Evolutionary conservation across 2,797 vertebrate genomes (phyloP), one percentile per base, ranked within the genome.

Genomic region (Neosilurus mollespiculum): DNA sequence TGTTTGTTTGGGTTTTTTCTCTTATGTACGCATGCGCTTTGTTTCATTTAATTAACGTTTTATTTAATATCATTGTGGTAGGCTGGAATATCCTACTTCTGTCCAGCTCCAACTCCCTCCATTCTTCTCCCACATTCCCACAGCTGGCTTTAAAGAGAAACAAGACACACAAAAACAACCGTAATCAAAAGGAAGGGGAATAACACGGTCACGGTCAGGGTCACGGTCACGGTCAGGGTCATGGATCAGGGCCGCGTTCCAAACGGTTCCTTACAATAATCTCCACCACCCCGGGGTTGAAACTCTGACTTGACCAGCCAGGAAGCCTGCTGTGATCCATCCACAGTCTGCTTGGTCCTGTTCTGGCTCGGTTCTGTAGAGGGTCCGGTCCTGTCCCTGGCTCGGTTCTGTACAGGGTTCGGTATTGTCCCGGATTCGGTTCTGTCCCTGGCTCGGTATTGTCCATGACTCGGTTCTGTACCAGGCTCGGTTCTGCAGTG

Each of bases 131-230:
- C n/a, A 24, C 24, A 64, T 59, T 16, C 24, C 73, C 30, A 76
- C 72, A 76, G 20, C 54, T 1, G 75, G 22, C 3, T 78, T 16
- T 49, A 14, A 22, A 43, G 20, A 37, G 18, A 22, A 15, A 77
- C 3, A 20, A 78, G 0, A 65, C n/a, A 18, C 37, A 12, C 3
- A 6, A 37, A 56, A 59, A 53, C n/a, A 30, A 11, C 9, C 51
- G 24, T n/a, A 66, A 56, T n/a, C 1, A 37, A 3, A 24, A 24
- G 61, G 2, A 18, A 24, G 16, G 51, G 16, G 71, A 56, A 37
- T 24, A 65, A 49, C 16, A 49, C 59, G 81, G 53, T 62, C 69
- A 76, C 84, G 84, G 81, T 87, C 78, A 83, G 1, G 18, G 34
- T 24, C 58, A 30, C 15, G 81, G 58, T 62, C 69, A 76, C 84